Percentiles rank a stretch among this genome's conserved stretches.
These are phyloP conservation scores for Tachina lurida DNA, from an alignment of 2,888 invertebrate species.

Conservation along the genomic window DNA sequence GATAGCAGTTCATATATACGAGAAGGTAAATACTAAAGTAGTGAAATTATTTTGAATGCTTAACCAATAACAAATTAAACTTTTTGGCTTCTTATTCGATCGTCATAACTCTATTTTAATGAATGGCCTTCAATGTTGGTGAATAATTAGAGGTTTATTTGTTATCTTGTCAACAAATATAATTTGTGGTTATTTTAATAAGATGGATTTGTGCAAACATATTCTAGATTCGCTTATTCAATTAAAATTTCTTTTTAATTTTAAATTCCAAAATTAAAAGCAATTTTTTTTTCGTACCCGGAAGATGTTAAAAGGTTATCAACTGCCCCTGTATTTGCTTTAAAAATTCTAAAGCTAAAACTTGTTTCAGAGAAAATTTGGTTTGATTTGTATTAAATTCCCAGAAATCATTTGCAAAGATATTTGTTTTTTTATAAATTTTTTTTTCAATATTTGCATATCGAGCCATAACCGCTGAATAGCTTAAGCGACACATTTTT, in stretches of 20 bases:
- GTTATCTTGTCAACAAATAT: neutral
- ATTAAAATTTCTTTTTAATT: conserved; percentile 15
- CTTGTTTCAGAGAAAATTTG: neutral
- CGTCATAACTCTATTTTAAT: neutral
- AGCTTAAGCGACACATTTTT: no score
- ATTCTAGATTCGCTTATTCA: conserved; percentile 22
- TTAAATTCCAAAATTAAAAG: neutral
- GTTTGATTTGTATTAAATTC: conserved; percentile 22
- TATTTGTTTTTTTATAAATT: conserved; percentile 29
- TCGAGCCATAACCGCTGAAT: no score
- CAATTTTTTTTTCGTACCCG: conserved; percentile 4
- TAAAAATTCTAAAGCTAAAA: neutral
- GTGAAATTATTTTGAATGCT: neutral
- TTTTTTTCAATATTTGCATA: conserved; percentile 36
- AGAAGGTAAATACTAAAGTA: conserved; percentile 77
- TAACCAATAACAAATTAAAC: conserved; percentile 16
- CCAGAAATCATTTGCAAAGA: conserved; percentile 29
- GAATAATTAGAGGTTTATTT: conserved; percentile 30
- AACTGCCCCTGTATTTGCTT: conserved; percentile 15
- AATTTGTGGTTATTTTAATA: neutral
- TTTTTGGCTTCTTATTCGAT: conserved; percentile 9
- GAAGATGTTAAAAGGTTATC: conserved; percentile 65
- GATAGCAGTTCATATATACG: conserved; percentile 79
- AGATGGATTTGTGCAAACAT: neutral
- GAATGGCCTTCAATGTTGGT: neutral